phyloP scores from a whole-genome alignment of 2,888 invertebrate species.

The Cerceris ruficornis region DNA sequence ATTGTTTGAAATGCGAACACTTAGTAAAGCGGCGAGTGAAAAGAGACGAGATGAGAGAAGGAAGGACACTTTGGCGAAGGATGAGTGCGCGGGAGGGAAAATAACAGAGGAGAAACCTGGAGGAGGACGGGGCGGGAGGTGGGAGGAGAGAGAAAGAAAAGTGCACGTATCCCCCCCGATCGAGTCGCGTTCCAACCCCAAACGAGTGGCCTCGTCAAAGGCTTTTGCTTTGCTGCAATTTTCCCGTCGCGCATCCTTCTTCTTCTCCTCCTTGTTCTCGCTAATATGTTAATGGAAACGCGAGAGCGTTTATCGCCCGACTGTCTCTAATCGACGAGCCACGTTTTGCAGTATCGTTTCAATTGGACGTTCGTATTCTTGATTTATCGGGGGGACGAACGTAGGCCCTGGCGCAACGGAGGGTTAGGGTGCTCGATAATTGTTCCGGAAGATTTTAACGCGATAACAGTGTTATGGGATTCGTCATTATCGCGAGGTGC shows the following conservation, averaged over 20 bases:
- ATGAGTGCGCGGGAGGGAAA: slow-evolving; percentile 10
- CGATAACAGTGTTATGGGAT: no score
- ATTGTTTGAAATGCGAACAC: slow-evolving; percentile 77
- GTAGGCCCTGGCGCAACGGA: neutral
- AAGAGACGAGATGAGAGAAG: slow-evolving; percentile 47
- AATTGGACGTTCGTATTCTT: neutral
- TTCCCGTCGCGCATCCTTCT: slow-evolving; percentile 38
- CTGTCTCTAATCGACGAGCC: neutral
- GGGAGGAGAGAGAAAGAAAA: slow-evolving; percentile 38
- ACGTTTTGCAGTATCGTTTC: neutral
- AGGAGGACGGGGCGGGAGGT: neutral
- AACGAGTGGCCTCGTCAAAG: slow-evolving; percentile 56
- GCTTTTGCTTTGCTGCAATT: slow-evolving; percentile 61
- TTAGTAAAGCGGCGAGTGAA: slow-evolving; percentile 68
- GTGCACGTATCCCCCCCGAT: slow-evolving; percentile 18
- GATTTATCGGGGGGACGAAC: neutral
- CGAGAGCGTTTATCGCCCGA: neutral
- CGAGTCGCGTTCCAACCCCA: slow-evolving; percentile 11
- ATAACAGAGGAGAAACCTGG: neutral
- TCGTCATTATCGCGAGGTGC: neutral
- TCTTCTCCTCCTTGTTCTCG: neutral
- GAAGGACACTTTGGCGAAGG: slow-evolving; percentile 46
- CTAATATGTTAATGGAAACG: slow-evolving; percentile 21
- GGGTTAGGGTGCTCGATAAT: no score
- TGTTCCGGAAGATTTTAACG: no score